A percentile compares a stretch with the other conserved stretches of the same genome.
These are phyloP conservation scores for Eupithecia subfuscata DNA, from an alignment of 2,888 invertebrate species.

Conservation along the genomic window DNA sequence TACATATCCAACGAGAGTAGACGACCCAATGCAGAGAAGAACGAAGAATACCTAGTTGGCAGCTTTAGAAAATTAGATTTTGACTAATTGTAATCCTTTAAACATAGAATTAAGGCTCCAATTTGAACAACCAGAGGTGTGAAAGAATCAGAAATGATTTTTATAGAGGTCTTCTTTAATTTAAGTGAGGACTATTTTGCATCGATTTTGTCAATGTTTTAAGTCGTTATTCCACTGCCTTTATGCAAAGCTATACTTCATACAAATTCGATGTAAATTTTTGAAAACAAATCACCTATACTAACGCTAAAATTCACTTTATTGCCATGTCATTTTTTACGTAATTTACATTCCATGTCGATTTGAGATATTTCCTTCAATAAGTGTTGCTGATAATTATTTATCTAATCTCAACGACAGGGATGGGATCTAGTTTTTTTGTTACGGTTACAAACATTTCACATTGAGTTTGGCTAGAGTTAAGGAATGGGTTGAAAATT, in stretches of 20 bases:
- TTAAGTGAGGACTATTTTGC: neutral
- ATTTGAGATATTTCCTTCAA: neutral
- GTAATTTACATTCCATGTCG: neutral
- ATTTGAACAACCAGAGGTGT: slow-evolving; percentile 8
- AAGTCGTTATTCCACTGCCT: neutral
- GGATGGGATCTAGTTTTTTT: neutral
- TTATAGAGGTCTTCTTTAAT: neutral
- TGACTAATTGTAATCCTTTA: slow-evolving; percentile 54
- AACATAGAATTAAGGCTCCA: neutral
- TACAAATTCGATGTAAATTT: neutral
- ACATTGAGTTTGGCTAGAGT: neutral
- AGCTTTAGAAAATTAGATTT: slow-evolving; percentile 72
- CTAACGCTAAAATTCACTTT: neutral
- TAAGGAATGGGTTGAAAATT: neutral
- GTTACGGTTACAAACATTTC: neutral
- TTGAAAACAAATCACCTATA: neutral
- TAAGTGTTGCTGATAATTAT: neutral
- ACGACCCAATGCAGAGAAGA: slow-evolving; percentile 57
- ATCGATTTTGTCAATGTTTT: neutral
- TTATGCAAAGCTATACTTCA: neutral
- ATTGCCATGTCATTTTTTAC: neutral
- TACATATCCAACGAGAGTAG: slow-evolving; percentile 67
- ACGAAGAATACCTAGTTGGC: slow-evolving; percentile 67
- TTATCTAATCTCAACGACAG: neutral
- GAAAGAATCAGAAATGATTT: neutral